Evolutionary conservation across 2,888 invertebrate genomes (phyloP).

Genomic region (Chorisops tibialis): DNA sequence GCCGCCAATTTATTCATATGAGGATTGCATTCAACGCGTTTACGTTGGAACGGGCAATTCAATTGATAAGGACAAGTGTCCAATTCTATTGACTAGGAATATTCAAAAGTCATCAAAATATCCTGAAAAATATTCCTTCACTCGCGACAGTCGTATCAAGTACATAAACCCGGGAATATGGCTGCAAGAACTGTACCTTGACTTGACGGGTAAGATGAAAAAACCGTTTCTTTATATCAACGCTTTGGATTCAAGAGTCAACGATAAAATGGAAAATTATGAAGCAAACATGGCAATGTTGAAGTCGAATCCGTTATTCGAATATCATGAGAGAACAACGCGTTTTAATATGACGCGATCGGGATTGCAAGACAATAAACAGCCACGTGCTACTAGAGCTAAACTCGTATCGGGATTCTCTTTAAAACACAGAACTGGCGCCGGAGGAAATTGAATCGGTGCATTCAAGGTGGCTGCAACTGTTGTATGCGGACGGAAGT

Average conservation of each 20-base stretch:
- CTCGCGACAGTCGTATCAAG: constrained; percentile 65
- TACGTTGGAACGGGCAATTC: constrained; percentile 59
- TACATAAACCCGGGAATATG: constrained; percentile 36
- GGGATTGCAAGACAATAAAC: constrained; percentile 83
- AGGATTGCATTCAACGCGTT: constrained; percentile 60
- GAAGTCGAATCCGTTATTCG: too few relatives aligned
- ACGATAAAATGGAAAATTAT: constrained; percentile 58
- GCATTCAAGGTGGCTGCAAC: constrained; percentile 94
- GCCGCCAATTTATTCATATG: constrained; percentile 62
- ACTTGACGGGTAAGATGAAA: constrained; percentile 57
- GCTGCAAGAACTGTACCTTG: constrained; percentile 54
- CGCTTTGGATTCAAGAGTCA: constrained; percentile 57
- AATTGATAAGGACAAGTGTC: constrained; percentile 57
- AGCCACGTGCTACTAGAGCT: constrained; percentile 83
- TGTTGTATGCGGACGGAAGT: constrained; percentile 78
- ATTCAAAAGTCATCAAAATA: constrained; percentile 56
- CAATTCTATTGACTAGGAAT: constrained; percentile 59
- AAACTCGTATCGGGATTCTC: constrained; percentile 57
- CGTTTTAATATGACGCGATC: constrained; percentile 87
- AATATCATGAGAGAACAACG: too few relatives aligned
- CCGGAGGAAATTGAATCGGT: constrained; percentile 61
- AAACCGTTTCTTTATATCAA: constrained; percentile 65
- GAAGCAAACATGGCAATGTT: too few relatives aligned
- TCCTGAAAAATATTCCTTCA: constrained; percentile 61
- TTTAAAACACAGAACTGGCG: constrained; percentile 50